Percentiles rank a stretch among this genome's conserved stretches.
phyloP scores from a whole-genome alignment of 2,797 vertebrate genomes.

The Chelidonichthys spinosus region DNA sequence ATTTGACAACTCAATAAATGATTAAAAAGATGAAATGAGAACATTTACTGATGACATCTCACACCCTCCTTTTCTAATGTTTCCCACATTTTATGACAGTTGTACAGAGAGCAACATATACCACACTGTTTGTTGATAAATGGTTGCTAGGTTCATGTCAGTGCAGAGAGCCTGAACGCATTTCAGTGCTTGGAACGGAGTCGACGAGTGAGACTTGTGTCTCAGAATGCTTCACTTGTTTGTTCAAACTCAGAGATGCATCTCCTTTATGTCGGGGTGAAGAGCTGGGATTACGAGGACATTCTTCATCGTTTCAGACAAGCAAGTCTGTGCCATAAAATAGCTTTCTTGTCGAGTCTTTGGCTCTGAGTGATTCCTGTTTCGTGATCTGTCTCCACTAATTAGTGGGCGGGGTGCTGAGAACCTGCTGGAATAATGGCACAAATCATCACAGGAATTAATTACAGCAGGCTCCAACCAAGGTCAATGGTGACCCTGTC shows the following conservation, averaged over 20 bases:
- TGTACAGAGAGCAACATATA: conserved; percentile 4
- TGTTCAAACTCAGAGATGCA: conserved; percentile 22
- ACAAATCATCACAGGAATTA: conserved; percentile 16
- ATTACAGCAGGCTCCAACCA: conserved; percentile 14
- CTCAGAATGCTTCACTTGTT: conserved; percentile 45
- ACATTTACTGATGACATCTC: not conserved
- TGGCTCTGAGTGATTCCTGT: conserved; percentile 24
- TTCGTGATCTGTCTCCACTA: conserved; percentile 40
- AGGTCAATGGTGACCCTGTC: conserved; percentile 18
- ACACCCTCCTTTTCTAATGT: not conserved
- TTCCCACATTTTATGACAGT: not conserved
- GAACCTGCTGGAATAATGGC: not conserved
- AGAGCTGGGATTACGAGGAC: conserved; percentile 33
- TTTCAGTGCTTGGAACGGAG: conserved; percentile 5
- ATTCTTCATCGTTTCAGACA: conserved; percentile 47
- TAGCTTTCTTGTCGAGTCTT: conserved; percentile 41
- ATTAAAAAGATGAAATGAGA: conserved; percentile 11
- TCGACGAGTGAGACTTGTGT: conserved; percentile 10
- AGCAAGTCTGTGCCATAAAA: conserved; percentile 30
- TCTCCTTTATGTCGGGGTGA: conserved; percentile 40
- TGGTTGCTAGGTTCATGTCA: not conserved
- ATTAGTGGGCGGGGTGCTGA: conserved; percentile 5
- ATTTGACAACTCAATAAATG: conserved; percentile 26
- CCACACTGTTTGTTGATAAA: not conserved
- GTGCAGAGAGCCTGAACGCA: not conserved